A percentile compares a stretch with the other conserved stretches of the same genome.
Conservation (phyloP, 2,113 vertebrate species). For the Bufo bufo region DNA sequence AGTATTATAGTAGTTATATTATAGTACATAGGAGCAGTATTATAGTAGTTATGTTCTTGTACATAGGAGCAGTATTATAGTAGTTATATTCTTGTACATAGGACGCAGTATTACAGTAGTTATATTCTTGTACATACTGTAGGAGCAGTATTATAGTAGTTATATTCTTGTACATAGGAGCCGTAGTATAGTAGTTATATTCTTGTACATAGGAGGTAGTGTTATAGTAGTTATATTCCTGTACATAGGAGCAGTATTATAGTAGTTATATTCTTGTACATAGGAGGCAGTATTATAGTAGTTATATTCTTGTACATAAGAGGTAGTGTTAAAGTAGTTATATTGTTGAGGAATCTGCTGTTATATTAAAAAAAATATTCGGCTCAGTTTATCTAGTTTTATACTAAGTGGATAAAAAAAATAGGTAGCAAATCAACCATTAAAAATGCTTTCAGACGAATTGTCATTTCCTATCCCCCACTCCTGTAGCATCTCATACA, state of each 20-base stretch:
- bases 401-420: too few relatives aligned
- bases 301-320: too few relatives aligned
- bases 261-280: too few relatives aligned
- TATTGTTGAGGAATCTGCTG: too few relatives aligned
- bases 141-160: not conserved
- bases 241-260: not conserved
- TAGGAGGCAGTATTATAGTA: too few relatives aligned
- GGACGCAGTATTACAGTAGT: not conserved
- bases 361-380: too few relatives aligned
- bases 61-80: not conserved
- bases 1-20: not conserved
- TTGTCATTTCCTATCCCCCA: too few relatives aligned
- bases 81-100: constrained; percentile 1
- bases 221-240: not conserved
- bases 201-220: not conserved
- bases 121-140: not conserved
- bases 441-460: too few relatives aligned
- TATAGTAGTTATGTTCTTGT: not conserved
- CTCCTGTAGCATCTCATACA: too few relatives aligned
- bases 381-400: too few relatives aligned
- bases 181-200: not conserved
- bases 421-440: too few relatives aligned
- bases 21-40: not conserved
- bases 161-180: not conserved
- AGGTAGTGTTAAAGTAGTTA: too few relatives aligned